Evolutionary conservation across 2,888 invertebrate genomes (phyloP).

Genomic region (Pseudococcus jackbeardsleyi): DNA sequence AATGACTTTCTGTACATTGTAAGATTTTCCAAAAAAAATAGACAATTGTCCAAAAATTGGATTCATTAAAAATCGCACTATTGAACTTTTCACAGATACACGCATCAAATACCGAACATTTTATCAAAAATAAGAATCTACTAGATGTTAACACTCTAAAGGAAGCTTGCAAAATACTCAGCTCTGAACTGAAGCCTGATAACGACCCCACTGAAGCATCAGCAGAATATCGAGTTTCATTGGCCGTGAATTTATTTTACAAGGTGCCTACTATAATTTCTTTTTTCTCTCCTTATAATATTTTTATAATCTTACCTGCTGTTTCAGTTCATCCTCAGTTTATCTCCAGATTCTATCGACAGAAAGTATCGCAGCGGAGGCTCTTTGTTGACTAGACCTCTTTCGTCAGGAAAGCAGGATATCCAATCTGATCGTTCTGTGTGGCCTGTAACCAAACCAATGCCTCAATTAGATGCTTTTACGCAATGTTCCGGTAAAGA

Average conservation of each 20-base stretch:
- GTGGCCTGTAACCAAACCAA: slow-evolving; percentile 83
- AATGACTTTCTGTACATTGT: no score
- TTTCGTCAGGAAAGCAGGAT: slow-evolving; percentile 79
- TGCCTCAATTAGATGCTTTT: slow-evolving; percentile 80
- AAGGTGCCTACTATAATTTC: slow-evolving; percentile 74
- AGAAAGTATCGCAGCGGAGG: slow-evolving; percentile 74
- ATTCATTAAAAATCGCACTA: no score
- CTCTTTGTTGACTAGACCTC: slow-evolving; percentile 74
- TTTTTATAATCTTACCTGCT: not conserved
- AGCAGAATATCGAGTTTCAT: slow-evolving; percentile 77
- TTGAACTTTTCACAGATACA: slow-evolving; percentile 70
- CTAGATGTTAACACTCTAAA: slow-evolving; percentile 72
- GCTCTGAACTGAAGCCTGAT: slow-evolving; percentile 77
- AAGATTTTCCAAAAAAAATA: no score
- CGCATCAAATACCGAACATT: slow-evolving; percentile 75
- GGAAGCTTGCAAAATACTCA: slow-evolving; percentile 73
- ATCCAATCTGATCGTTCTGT: slow-evolving; percentile 79
- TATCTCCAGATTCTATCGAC: slow-evolving; percentile 71
- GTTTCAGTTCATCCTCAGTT: slow-evolving; percentile 44
- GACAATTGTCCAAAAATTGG: no score
- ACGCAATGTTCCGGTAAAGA: slow-evolving; percentile 74
- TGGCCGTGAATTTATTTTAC: slow-evolving; percentile 85
- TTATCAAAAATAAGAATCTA: slow-evolving; percentile 71
- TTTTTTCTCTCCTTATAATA: not conserved
- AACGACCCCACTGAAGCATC: slow-evolving; percentile 78